Base-by-base conservation (phyloP, 2,888 invertebrate species). In the Tillus elongatus region DNA sequence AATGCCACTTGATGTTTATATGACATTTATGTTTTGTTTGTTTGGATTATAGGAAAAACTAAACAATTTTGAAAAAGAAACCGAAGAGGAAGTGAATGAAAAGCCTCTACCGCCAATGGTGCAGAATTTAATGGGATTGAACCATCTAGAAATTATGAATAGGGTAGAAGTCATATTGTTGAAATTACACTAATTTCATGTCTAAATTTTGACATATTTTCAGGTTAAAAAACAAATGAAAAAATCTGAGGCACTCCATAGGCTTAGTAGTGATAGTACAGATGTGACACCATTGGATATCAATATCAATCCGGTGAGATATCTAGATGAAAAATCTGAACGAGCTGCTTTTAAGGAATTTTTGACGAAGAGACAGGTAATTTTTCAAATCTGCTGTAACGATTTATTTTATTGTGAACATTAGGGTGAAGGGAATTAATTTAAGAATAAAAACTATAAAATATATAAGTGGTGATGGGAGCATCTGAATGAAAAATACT, bases 71-170 rank as follows among this genome's bases (percentile, higher is more conserved):
- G n/a, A n/a, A n/a, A n/a, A n/a, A n/a, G n/a, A n/a, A n/a, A n/a
- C n/a, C n/a, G n/a, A n/a, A n/a, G n/a, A n/a, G n/a, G n/a, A n/a
- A n/a, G n/a, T n/a, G n/a, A n/a, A n/a, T n/a, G n/a, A n/a, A n/a
- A n/a, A n/a, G n/a, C n/a, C n/a, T n/a, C n/a, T n/a, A n/a, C n/a
- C n/a, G n/a, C 64, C 71, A 41, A 87, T 87, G 84, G 74, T 76
- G 1, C 73, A 83, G 44, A 75, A 77, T 60, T 74, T 84, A 3
- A 72, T 78, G 26, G 82, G 82, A 0, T 61, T 88, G 31, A 73
- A 86, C 58, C 82, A 82, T 51, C 62, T 65, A 1, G 66, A 64
- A 37, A 79, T 86, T 29, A 73, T 84, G 73, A 68, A 54, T 13
- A 52, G 53, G 36, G 61, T 66, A 49, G n/a, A n/a, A n/a, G n/a